Conservation (phyloP, 2,113 vertebrate genomes). For the Sapajus apella region DNA sequence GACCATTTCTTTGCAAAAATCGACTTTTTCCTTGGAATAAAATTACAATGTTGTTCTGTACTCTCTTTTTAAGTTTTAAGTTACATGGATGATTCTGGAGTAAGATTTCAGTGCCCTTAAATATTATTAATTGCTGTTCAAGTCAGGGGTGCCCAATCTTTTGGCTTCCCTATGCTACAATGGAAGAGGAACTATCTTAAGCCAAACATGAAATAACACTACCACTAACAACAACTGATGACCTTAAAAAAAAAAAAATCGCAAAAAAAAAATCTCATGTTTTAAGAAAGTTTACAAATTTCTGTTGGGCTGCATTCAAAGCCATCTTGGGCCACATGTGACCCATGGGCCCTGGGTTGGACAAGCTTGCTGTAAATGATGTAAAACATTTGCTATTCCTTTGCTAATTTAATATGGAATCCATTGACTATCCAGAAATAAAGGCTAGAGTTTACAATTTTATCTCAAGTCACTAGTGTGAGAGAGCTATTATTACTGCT, state of each 20-base stretch:
- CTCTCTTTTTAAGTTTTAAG: background rate
- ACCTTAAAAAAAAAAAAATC: too few relatives aligned
- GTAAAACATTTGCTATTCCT: background rate
- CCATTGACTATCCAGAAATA: background rate
- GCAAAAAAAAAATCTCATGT: too few relatives aligned
- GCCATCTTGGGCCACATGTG: too few relatives aligned
- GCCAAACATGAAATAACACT: too few relatives aligned
- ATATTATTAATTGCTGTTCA: background rate
- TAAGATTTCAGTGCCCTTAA: background rate
- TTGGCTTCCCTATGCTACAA: too few relatives aligned
- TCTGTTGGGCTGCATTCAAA: too few relatives aligned
- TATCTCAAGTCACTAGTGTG: background rate
- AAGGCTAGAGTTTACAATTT: background rate
- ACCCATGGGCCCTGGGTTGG: too few relatives aligned
- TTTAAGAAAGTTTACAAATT: too few relatives aligned
- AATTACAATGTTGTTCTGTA: background rate
- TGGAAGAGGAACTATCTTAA: too few relatives aligned
- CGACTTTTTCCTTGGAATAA: background rate
- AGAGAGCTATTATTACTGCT: background rate
- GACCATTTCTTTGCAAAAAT: slow-evolving; percentile 9
- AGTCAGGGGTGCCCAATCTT: too few relatives aligned
- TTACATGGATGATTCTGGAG: background rate
- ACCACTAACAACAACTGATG: too few relatives aligned
- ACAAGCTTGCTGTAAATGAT: background rate
- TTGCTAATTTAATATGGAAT: background rate